A percentile compares a stretch with the other conserved stretches of the same genome.
These are phyloP conservation scores for Lypha dubia DNA, from an alignment of 2,888 invertebrate genomes.

Conservation along the genomic window DNA sequence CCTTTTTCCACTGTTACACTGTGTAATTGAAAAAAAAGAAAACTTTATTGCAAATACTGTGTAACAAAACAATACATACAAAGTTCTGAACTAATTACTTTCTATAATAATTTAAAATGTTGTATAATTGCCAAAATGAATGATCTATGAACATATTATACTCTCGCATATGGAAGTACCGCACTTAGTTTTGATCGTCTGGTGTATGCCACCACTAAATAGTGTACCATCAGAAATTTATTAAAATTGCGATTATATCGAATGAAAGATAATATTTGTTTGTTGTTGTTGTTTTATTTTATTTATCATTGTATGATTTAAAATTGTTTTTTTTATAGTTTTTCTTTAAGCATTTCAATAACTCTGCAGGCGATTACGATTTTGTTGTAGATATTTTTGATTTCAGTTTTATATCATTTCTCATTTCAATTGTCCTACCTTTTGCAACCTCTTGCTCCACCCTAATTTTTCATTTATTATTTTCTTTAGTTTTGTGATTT, in stretches of 20 bases:
- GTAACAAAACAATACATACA: not conserved
- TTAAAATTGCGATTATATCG: constrained; percentile 73
- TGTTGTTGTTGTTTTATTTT: constrained; percentile 31
- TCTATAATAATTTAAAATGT: not conserved
- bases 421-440: constrained; percentile 69
- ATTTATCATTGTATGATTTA: constrained; percentile 61
- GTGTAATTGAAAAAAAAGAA: too few species aligned
- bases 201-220: constrained; percentile 43
- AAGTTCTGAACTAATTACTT: not conserved
- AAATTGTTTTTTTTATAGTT: constrained; percentile 18
- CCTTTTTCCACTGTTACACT: too few species aligned
- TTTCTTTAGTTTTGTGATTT: not conserved
- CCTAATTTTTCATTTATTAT: constrained; percentile 36
- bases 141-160: constrained; percentile 25
- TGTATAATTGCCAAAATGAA: not conserved
- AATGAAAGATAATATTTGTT: constrained; percentile 68
- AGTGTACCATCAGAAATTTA: constrained; percentile 73
- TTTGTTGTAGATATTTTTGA: constrained; percentile 7
- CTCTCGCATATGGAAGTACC: not conserved
- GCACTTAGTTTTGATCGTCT: constrained; percentile 32
- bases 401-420: constrained; percentile 45
- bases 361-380: constrained; percentile 66
- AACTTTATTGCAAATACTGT: not conserved
- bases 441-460: constrained; percentile 58
- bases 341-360: constrained; percentile 54